Evolutionary conservation across 1,140 invertebrate species (phyloP).

Genomic region (Hylaeus anthracinus): DNA sequence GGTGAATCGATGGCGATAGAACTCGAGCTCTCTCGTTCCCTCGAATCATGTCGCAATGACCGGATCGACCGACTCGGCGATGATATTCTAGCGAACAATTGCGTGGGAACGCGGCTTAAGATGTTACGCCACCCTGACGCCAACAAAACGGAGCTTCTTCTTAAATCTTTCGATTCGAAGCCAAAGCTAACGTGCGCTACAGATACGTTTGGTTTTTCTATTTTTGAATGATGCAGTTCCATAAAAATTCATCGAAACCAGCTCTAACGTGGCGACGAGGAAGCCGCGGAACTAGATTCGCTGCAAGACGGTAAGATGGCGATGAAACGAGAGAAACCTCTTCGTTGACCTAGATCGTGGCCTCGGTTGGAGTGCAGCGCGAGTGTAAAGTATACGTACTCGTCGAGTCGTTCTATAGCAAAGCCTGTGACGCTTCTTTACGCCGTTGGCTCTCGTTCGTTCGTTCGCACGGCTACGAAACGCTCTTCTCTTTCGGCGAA

Average conservation of each 20-base stretch:
- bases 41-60: not conserved
- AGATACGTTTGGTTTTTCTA: too few relatives aligned
- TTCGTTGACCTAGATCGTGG: slow-evolving; percentile 66
- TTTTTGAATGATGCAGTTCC: not conserved
- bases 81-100: not conserved
- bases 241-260: too few relatives aligned
- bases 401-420: slow-evolving; percentile 2
- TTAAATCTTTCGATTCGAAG: too few relatives aligned
- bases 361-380: slow-evolving; percentile 39
- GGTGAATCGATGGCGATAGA: slow-evolving; percentile 19
- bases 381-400: slow-evolving; percentile 21
- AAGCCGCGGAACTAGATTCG: not conserved
- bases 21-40: too few relatives aligned
- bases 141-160: too few relatives aligned
- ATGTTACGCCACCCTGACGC: too few relatives aligned
- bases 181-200: too few relatives aligned
- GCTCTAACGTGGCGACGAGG: not conserved
- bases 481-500: slow-evolving; percentile 8
- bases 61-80: not conserved
- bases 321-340: slow-evolving; percentile 52
- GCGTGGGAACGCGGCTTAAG: too few relatives aligned
- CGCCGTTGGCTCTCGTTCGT: slow-evolving; percentile 3
- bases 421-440: not conserved
- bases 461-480: slow-evolving; percentile 19
- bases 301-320: slow-evolving; percentile 18